Base-by-base conservation (phyloP, 2,888 invertebrate genomes). In the Galeopsomyia nigrocyanea region DNA sequence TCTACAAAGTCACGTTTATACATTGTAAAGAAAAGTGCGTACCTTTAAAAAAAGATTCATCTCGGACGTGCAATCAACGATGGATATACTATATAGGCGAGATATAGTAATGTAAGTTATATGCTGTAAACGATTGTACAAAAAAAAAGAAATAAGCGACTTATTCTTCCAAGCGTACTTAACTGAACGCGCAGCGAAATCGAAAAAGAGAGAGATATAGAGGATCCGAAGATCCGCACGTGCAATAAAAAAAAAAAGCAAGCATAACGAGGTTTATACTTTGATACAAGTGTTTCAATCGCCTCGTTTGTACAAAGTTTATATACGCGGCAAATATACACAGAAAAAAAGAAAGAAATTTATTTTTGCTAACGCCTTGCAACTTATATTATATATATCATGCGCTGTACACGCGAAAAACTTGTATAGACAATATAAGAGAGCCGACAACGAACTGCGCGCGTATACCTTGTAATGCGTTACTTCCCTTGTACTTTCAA, bases 351-450 rank as follows among this genome's bases (percentile, higher is more conserved):
- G 17, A 16, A 76, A 80, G 78, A 80, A 79, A 79, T 79, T 78
- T 79, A 83, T 85, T 84, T 85, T 85, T 84, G 80, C 83, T 82
- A 83, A 80, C 77, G 76, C 76, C 77, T 80, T 75, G n/a, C 78
- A 78, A 75, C 66, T n/a, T n/a, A n/a, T n/a, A n/a, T n/a, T n/a
- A n/a, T n/a, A n/a, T n/a, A n/a, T 62, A 69, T 55, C 31, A 5
- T 73, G 57, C 47, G 66, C 62, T 58, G 51, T n/a, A n/a, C 62
- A 61, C 50, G 46, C 57, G 56, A 69, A 69, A 5, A 3, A 31
- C 31, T 3, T 31, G 7, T 49, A 13, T 66, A 60, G 53, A 69
- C 46, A 17, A 63, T 67, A 64, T n/a, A n/a, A n/a, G n/a, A n/a
- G n/a, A 72, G n/a, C 46, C 49, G 68, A 22, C 67, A 53, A 68